Conservation (phyloP, 2,888 invertebrate species). For the Apamea monoglypha region DNA sequence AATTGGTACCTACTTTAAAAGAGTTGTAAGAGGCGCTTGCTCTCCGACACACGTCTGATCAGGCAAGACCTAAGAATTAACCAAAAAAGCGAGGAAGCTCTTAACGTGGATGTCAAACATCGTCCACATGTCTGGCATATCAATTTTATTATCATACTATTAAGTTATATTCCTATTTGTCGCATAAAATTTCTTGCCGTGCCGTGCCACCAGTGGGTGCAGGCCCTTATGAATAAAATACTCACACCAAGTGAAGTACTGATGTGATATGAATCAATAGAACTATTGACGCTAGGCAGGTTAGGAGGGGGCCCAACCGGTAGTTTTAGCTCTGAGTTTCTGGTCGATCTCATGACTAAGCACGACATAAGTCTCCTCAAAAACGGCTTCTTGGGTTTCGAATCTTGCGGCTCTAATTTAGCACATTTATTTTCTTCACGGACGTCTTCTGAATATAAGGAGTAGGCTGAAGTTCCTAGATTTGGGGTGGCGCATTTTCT, state of each 20-base stretch:
- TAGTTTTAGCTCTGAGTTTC: conserved; percentile 70
- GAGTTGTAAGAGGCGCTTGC: background rate
- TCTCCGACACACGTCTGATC: background rate
- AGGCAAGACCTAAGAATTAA: background rate
- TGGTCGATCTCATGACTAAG: conserved; percentile 78
- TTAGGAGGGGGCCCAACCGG: conserved; percentile 47
- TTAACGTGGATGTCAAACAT: too few species aligned
- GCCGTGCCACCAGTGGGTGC: background rate
- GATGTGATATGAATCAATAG: conserved; percentile 83
- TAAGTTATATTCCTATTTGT: background rate
- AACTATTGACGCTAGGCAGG: conserved; percentile 71
- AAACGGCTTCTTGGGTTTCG: conserved; percentile 79
- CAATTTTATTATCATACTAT: background rate
- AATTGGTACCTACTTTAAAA: background rate
- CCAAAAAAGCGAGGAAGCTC: background rate
- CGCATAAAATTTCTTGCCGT: background rate
- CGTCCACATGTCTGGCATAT: too few species aligned
- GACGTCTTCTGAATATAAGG: conserved; percentile 73
- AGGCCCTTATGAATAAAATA: conserved; percentile 34
- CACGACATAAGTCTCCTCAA: conserved; percentile 83
- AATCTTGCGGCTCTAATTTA: conserved; percentile 61
- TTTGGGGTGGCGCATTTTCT: conserved; percentile 81
- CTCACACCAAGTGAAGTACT: conserved; percentile 83
- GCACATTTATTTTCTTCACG: conserved; percentile 59
- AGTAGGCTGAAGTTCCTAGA: conserved; percentile 81